Base-by-base conservation (phyloP, 2,888 invertebrate genomes). In the Cabera pusaria region DNA sequence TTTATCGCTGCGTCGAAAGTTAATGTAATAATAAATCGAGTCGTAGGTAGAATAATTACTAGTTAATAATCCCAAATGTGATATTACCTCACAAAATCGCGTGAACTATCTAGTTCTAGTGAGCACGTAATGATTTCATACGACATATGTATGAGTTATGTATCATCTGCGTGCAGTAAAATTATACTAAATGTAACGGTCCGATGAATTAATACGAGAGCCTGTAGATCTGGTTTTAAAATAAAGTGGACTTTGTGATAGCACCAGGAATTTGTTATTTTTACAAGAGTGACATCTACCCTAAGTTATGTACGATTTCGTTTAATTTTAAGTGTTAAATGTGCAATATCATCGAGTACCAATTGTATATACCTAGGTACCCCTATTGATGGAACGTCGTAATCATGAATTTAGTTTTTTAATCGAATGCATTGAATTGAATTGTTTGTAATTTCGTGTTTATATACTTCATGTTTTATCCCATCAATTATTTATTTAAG, bases 301-400 rank as follows among this genome's bases (percentile, higher is more conserved):
- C 67, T 67, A 72, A 70, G 69, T 77, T 74, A 73, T 64, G 59
- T 32, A 38, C 17, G 64, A 72, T 62, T 72, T 66, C 70, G 71
- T 73, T 29, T 87, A 81, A 72, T 79, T 81, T 72, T 87, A 87
- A 87, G 86, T 83, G 76, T 83, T 80, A 71, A 66, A 75, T 74
- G 87, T 87, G 87, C 87, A 87, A 87, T 87, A 85, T 78, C 76
- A 64, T 62, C 60, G 62, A 64, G 43, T 56, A 48, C 71, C 56
- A 59, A 69, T 65, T 85, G 85, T 85, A 84, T 77, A 83, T 85
- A 82, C 57, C 59, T 45, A 50, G 14, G 4, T n/a, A 46, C 51
- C 45, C 48, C 55, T 42, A 64, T 46, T 66, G 70, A 72, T 16
- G 19, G 8, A 52, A 54, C 54, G 42, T 51, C 28, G 49, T 55